These are phyloP conservation scores for Anaspis maculata DNA, from an alignment of 2,888 invertebrate species.

Conservation along the genomic window DNA sequence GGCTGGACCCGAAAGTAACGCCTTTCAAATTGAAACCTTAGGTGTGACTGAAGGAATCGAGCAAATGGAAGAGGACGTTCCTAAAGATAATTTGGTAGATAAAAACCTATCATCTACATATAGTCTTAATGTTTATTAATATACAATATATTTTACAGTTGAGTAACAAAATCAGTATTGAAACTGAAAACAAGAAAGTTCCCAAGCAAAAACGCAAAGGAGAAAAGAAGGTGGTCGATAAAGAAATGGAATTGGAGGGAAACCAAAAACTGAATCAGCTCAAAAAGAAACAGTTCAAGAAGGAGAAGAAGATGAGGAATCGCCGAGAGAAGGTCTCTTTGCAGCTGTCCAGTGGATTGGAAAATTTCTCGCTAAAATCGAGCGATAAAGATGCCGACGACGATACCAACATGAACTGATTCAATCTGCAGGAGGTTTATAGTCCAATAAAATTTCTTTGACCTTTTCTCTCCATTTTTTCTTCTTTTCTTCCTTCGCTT, in stretches of 20 bases:
- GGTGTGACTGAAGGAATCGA: slow-evolving; percentile 49
- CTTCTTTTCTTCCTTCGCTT: slow-evolving; percentile 59
- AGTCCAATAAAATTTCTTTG: slow-evolving; percentile 63
- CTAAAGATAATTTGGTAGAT: slow-evolving; percentile 27
- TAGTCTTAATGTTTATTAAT: no score
- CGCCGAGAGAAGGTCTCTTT: slow-evolving; percentile 55
- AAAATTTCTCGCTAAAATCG: slow-evolving; percentile 45
- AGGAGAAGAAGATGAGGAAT: slow-evolving; percentile 51
- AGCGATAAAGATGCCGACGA: slow-evolving; percentile 42
- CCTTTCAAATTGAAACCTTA: slow-evolving; percentile 50
- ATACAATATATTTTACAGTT: slow-evolving; percentile 30
- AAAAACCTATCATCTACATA: neutral
- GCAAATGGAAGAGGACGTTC: slow-evolving; percentile 47
- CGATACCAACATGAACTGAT: slow-evolving; percentile 42
- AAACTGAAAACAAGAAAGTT: slow-evolving; percentile 15
- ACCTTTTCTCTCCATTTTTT: slow-evolving; percentile 64
- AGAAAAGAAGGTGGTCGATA: slow-evolving; percentile 39
- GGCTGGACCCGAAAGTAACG: slow-evolving; percentile 23
- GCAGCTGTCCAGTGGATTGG: slow-evolving; percentile 56
- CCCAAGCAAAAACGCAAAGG: slow-evolving; percentile 12
- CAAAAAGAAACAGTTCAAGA: slow-evolving; percentile 58
- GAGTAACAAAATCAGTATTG: slow-evolving; percentile 27
- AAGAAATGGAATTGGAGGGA: slow-evolving; percentile 62
- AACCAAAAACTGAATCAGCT: slow-evolving; percentile 54
- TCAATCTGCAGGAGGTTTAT: slow-evolving; percentile 43